Evolutionary conservation across 2,113 vertebrate genomes (phyloP), one percentile per base, ranked within the genome.

Genomic region (Pseudorhombus dupliciocellatus): DNA sequence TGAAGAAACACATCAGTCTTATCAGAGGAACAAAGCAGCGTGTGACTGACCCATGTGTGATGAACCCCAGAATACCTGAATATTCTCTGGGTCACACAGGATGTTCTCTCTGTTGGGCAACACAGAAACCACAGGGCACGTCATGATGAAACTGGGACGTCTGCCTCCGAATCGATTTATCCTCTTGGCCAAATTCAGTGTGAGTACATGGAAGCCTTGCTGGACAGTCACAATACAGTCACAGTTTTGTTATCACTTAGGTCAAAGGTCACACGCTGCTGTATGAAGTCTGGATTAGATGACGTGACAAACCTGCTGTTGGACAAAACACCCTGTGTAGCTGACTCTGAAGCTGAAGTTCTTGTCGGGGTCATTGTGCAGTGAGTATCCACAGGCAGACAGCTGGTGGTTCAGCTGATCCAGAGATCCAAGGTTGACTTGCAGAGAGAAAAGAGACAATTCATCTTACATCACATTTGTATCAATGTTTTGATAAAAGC

Each of bases 321-420:
- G 90, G 5, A 93, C 79, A 18, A 88, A 88, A 75, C 90, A 92
- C 59, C 88, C 93, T 15, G 75, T 84, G 81, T 92, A 92, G 60
- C 84, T 84, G n/a, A 87, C 90, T 79, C 89, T 86, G 64, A 93
- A 93, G 74, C 89, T 75, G 53, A 87, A 87, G 82, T 91, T 90
- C 18, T 80, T 66, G 44, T 91, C 86, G 2, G 69, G 50, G 73
- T 93, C 85, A 73, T 84, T 88, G 72, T 85, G 79, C 64, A 93
- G 75, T 6, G 86, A 78, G 67, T 91, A 92, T 58, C 91, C 83
- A 77, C 90, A 93, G 16, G 81, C 75, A 62, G 91, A 87, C 44
- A 93, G 78, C 75, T 88, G 84, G 34, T 62, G 56, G 60, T 91
- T 93, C 7, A 92, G 77, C 7, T 81, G 71, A 34, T 92, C 89